phyloP scores from a whole-genome alignment of 1,140 invertebrate species.

The Tetraneura akinire region DNA sequence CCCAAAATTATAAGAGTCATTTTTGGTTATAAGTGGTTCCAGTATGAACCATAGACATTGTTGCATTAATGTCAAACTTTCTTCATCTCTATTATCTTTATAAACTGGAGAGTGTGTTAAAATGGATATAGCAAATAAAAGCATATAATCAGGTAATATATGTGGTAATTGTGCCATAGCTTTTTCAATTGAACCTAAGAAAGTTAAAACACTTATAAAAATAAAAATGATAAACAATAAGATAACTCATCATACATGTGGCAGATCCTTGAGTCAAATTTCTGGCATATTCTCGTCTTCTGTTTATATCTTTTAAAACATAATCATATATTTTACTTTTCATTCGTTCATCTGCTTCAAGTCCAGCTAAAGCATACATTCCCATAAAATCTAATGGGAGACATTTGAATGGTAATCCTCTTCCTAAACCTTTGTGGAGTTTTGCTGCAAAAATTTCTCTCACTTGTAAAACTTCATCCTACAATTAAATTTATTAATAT shows the following conservation, averaged over 20 bases:
- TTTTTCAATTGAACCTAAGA: conserved; percentile 63
- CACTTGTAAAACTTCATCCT: conserved; percentile 88
- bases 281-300: conserved; percentile 88
- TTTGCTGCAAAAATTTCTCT: conserved; percentile 87
- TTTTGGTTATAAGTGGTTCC: conserved; percentile 89
- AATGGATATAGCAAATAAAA: conserved; percentile 91
- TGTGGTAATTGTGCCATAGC: conserved; percentile 76
- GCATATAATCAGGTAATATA: conserved; percentile 92
- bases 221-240: not conserved
- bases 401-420: conserved; percentile 82
- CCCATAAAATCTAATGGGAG: conserved; percentile 96
- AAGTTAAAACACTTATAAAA: conserved; percentile 48
- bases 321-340: conserved; percentile 71
- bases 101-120: conserved; percentile 88
- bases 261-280: conserved; percentile 67
- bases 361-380: conserved; percentile 81
- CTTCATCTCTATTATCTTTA: conserved; percentile 72
- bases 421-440: conserved; percentile 83
- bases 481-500: conserved; percentile 38
- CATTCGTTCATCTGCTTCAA: conserved; percentile 79
- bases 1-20: conserved; percentile 92
- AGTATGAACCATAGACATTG: conserved; percentile 91
- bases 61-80: conserved; percentile 75
- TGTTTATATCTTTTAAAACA: conserved; percentile 83
- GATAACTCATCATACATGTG: conserved; percentile 58